phyloP scores from a whole-genome alignment of 1,140 invertebrate genomes.

The Olivierus martensii region DNA sequence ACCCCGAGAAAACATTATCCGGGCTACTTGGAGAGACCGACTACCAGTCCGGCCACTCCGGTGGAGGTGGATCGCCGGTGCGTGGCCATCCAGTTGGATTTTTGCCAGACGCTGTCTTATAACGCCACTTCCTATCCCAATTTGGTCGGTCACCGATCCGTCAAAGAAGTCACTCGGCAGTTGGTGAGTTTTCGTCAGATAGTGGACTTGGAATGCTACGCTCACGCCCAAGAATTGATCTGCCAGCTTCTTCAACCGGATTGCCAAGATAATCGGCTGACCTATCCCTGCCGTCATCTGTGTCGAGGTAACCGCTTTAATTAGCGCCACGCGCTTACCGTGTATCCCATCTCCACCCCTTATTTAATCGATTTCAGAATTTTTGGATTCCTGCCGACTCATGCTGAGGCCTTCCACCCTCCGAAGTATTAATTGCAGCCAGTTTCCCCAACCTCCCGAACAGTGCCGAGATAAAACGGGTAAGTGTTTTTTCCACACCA shows the following conservation, averaged over 20 bases:
- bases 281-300: slow-evolving; percentile 63
- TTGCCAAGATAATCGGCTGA: slow-evolving; percentile 43
- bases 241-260: slow-evolving; percentile 68
- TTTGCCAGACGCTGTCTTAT: slow-evolving; percentile 53
- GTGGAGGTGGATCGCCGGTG: slow-evolving; percentile 35
- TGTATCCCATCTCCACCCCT: too few species aligned
- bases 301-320: slow-evolving; percentile 45
- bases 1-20: slow-evolving; percentile 17
- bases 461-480: too few species aligned
- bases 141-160: slow-evolving; percentile 45
- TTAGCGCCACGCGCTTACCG: too few species aligned
- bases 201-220: slow-evolving; percentile 73
- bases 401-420: too few species aligned
- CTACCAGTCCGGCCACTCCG: slow-evolving; percentile 34
- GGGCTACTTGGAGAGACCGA: slow-evolving; percentile 24
- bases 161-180: slow-evolving; percentile 53
- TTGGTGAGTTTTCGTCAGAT: slow-evolving; percentile 65
- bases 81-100: slow-evolving; percentile 44
- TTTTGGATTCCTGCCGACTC: too few species aligned
- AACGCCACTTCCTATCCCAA: slow-evolving; percentile 74
- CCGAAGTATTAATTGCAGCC: too few species aligned
- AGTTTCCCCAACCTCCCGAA: too few species aligned
- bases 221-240: slow-evolving; percentile 67
- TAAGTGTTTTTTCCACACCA: too few species aligned
- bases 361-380: too few species aligned